Conservation (phyloP, 2,113 vertebrate species). For the Corapipo altera region DNA sequence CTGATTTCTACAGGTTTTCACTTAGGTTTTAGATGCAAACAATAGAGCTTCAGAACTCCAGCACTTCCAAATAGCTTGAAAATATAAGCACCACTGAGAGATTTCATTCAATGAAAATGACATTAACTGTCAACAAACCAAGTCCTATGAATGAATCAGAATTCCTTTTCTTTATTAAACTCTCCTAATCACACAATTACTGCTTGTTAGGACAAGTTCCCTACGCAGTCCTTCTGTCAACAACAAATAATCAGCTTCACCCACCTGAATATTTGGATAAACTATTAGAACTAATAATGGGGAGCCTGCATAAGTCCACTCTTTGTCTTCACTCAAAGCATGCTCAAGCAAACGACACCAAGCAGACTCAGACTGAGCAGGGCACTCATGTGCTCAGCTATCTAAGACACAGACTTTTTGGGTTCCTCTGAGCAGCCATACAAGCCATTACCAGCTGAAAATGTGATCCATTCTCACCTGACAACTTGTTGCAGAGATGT, state of each 20-base stretch:
- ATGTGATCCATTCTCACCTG: neutral
- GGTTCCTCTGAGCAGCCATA: neutral
- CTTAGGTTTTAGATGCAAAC: conserved; percentile 9
- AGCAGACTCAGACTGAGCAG: neutral
- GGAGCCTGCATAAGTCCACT: neutral
- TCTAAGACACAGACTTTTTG: neutral
- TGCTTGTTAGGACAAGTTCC: conserved; percentile 70
- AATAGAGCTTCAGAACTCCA: conserved; percentile 15
- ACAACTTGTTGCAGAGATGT: neutral
- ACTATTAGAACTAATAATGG: conserved; percentile 8
- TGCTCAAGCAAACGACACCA: neutral
- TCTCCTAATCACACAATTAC: conserved; percentile 68
- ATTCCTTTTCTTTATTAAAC: conserved; percentile 69
- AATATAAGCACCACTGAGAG: conserved; percentile 50
- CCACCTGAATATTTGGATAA: conserved; percentile 57
- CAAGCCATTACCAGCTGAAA: neutral
- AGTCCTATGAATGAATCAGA: conserved; percentile 33
- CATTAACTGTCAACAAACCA: conserved; percentile 69
- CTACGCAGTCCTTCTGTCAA: conserved; percentile 59
- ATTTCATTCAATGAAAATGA: conserved; percentile 64
- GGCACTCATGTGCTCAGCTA: neutral
- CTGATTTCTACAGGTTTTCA: neutral
- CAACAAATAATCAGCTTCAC: conserved; percentile 72
- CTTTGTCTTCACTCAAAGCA: conserved; percentile 44
- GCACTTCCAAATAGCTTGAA: conserved; percentile 44